Percentiles rank a stretch among this genome's conserved stretches.
phyloP scores from a whole-genome alignment of 2,888 invertebrate genomes.

The Dinocampus coccinellae region DNA sequence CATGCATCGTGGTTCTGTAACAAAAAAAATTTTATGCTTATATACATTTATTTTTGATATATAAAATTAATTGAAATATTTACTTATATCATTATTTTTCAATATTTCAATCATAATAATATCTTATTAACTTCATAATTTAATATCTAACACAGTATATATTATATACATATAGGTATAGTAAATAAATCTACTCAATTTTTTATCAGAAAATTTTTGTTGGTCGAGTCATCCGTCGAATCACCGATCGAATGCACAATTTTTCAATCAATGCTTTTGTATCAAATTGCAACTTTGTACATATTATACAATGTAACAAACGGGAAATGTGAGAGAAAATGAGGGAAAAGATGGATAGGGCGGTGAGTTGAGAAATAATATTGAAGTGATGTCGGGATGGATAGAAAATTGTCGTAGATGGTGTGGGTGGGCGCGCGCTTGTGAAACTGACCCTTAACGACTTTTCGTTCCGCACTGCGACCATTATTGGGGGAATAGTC shows the following conservation, averaged over 20 bases:
- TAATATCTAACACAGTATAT: too few relatives aligned
- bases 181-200: conserved; percentile 57
- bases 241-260: conserved; percentile 65
- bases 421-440: conserved; percentile 41
- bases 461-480: conserved; percentile 60
- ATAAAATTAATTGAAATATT: too few relatives aligned
- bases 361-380: conserved; percentile 63
- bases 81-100: too few relatives aligned
- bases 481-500: conserved; percentile 38
- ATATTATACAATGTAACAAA: conserved; percentile 31
- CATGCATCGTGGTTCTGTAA: conserved; percentile 94
- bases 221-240: conserved; percentile 56
- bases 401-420: conserved; percentile 36
- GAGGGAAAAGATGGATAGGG: conserved; percentile 35
- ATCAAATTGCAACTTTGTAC: conserved; percentile 60
- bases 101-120: too few relatives aligned
- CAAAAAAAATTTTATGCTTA: too few relatives aligned
- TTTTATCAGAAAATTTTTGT: conserved; percentile 54
- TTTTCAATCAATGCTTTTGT: conserved; percentile 59
- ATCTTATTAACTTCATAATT: conserved; percentile 32
- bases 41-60: too few relatives aligned
- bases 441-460: conserved; percentile 70
- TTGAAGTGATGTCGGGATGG: conserved; percentile 50
- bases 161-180: too few relatives aligned
- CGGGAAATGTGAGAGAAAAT: conserved; percentile 31